Evolutionary conservation across 2,797 vertebrate genomes (phyloP).

Genomic region (Manis javanica): DNA sequence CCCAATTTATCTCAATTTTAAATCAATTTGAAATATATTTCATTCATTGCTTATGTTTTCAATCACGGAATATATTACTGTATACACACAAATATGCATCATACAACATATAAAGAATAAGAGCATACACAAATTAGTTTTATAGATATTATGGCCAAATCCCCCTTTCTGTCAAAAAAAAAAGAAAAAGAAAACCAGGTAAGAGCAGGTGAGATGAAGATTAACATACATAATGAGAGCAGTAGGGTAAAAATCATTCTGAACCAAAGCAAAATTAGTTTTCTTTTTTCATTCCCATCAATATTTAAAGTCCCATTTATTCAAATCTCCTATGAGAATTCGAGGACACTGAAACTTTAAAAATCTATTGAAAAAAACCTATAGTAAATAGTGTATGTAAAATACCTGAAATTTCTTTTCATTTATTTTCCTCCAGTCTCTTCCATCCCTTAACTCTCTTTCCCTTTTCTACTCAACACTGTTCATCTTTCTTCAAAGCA

Average conservation of each 20-base stretch:
- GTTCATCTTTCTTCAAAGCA: slow-evolving; percentile 59
- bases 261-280: background rate
- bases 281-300: background rate
- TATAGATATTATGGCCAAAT: background rate
- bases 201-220: background rate
- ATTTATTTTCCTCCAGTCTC: background rate
- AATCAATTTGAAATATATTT: slow-evolving; percentile 11
- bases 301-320: background rate
- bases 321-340: background rate
- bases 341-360: background rate
- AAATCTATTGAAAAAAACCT: background rate
- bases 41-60: background rate
- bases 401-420: background rate
- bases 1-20: background rate
- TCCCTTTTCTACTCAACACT: background rate
- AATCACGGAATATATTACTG: background rate
- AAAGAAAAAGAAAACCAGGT: background rate
- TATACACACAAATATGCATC: too few species aligned
- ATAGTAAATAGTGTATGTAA: slow-evolving; percentile 15
- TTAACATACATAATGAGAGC: background rate
- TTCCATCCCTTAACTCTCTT: background rate
- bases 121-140: background rate
- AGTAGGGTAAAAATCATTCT: background rate
- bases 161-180: background rate
- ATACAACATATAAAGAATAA: background rate